Percentiles rank a stretch among this genome's conserved stretches.
Conservation (phyloP, 2,888 invertebrate species). For the Pandemis corylana region DNA sequence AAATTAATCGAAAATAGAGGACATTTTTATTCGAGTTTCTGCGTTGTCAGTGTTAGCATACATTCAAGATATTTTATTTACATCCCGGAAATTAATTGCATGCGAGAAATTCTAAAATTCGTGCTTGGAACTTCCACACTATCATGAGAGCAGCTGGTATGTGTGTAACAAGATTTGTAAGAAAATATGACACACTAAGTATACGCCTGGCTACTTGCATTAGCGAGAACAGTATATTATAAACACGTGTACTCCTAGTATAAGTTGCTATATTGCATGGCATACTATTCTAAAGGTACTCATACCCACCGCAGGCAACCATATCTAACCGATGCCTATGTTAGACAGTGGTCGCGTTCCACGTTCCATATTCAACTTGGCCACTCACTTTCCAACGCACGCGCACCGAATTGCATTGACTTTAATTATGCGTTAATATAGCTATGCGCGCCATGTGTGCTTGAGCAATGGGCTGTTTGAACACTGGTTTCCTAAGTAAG, state of each 20-base stretch:
- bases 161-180: background rate
- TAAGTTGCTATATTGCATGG: background rate
- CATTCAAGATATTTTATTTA: background rate
- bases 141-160: background rate
- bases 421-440: constrained; percentile 58
- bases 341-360: constrained; percentile 55
- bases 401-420: constrained; percentile 68
- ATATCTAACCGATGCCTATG: constrained; percentile 43
- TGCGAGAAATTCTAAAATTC: background rate
- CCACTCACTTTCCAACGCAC: constrained; percentile 76
- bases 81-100: background rate
- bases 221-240: background rate
- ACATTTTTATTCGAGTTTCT: background rate
- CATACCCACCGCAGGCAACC: constrained; percentile 28
- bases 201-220: background rate
- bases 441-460: constrained; percentile 40
- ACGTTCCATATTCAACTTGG: constrained; percentile 70
- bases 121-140: no score
- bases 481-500: constrained; percentile 10
- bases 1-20: background rate
- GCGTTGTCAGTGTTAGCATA: background rate
- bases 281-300: background rate
- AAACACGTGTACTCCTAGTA: background rate
- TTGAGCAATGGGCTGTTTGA: constrained; percentile 26
- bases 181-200: background rate